Evolutionary conservation across 1,140 invertebrate species (phyloP).

Genomic region (Aphis gossypii): DNA sequence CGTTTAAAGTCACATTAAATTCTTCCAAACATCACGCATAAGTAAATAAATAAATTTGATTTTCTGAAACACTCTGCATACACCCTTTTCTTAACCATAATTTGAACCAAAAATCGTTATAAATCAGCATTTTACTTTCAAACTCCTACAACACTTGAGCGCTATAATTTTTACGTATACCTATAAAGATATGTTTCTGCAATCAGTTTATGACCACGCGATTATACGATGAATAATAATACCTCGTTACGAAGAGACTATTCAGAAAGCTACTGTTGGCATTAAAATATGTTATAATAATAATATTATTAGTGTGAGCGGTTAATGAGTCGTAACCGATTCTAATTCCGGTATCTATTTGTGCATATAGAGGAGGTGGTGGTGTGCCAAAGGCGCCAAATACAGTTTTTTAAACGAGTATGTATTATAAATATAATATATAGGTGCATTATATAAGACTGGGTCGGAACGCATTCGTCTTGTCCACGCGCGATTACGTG

Average conservation of each 20-base stretch:
- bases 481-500: not conserved
- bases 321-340: not conserved
- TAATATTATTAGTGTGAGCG: not conserved
- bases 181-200: no score
- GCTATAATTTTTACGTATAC: no score
- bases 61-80: not conserved
- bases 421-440: not conserved
- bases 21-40: not conserved
- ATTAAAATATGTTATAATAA: not conserved
- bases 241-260: not conserved
- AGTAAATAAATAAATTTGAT: not conserved
- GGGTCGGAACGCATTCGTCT: not conserved
- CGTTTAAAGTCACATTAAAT: not conserved
- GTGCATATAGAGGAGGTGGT: not conserved
- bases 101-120: not conserved
- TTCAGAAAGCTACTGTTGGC: not conserved
- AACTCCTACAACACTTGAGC: no score
- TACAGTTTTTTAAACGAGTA: constrained; percentile 24
- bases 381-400: constrained; percentile 9
- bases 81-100: not conserved
- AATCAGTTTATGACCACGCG: not conserved
- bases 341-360: constrained; percentile 19
- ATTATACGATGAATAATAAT: not conserved
- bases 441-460: not conserved
- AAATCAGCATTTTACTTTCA: not conserved